These are phyloP conservation scores for Scophthalmus maximus DNA, from an alignment of 2,113 vertebrate genomes.

Conservation along the genomic window DNA sequence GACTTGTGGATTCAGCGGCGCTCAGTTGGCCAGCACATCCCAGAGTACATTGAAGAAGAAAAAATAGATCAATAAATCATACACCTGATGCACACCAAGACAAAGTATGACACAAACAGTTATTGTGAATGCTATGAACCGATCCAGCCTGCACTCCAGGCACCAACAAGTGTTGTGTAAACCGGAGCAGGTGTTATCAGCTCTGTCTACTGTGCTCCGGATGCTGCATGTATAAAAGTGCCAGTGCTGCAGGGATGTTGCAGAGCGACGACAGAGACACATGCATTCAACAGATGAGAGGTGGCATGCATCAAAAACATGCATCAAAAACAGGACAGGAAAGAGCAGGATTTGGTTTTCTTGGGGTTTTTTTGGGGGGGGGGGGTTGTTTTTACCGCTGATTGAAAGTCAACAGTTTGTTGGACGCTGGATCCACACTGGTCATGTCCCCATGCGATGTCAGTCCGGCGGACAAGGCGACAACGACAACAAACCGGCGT, in stretches of 20 bases:
- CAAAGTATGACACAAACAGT: slow-evolving; percentile 23
- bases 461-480: slow-evolving; percentile 65
- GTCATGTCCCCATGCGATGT: slow-evolving; percentile 82
- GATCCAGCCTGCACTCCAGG: slow-evolving; percentile 22
- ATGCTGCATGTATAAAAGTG: slow-evolving; percentile 33
- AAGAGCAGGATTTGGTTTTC: neutral
- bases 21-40: slow-evolving; percentile 28
- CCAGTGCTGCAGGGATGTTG: slow-evolving; percentile 52
- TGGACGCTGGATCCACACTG: slow-evolving; percentile 79
- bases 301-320: slow-evolving; percentile 31
- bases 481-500: slow-evolving; percentile 40
- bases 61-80: slow-evolving; percentile 37
- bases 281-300: slow-evolving; percentile 72
- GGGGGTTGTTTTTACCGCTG: slow-evolving; percentile 78
- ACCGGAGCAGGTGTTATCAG: slow-evolving; percentile 45
- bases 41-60: slow-evolving; percentile 8
- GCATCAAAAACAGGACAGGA: slow-evolving; percentile 17
- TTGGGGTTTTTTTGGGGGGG: neutral
- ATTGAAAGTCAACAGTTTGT: slow-evolving; percentile 85
- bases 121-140: neutral
- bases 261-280: slow-evolving; percentile 11
- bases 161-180: slow-evolving; percentile 1
- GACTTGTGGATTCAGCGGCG: slow-evolving; percentile 66
- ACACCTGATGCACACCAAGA: slow-evolving; percentile 22
- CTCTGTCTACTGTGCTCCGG: slow-evolving; percentile 13